Base-by-base conservation (phyloP, 2,797 vertebrate species). In the Taeniopygia guttata region DNA sequence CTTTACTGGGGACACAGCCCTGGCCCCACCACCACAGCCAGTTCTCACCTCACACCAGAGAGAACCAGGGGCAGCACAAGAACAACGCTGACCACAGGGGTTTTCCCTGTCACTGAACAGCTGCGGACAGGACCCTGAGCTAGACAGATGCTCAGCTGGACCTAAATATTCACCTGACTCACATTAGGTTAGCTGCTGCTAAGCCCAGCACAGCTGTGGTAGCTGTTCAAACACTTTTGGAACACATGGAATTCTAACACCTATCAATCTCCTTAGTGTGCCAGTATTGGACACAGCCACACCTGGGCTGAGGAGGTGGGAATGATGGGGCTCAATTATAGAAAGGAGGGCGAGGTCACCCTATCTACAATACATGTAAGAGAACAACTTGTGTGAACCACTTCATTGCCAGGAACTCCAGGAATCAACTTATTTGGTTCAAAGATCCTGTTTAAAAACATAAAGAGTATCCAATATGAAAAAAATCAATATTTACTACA, bases 11-110 rank as follows among this genome's bases (percentile, higher is more conserved):
- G 25, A 63, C 72, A 49, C 27, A 48, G 40, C 27, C 40, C 27
- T 62, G 30, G 6, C 4, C 40, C 30, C n/a, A 4, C 5, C 2
- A 17, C 0, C 56, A 52, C 49, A 52, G 45, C 34, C 16, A 5
- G 30, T 25, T 80, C 29, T 56, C 52, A 51, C 11, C 42, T 59
- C 49, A 25, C 26, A 38, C 11, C 62, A 42, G 8, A 29, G 52
- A 58, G 14, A 63, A 55, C 29, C 60, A 36, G 4, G 1, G 11
- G 13, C 27, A 75, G 25, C 1, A 5, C 43, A 75, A 52, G 42
- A 64, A 30, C 72, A 45, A 13, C 2, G 2, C 38, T 16, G 54
- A 56, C 13, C 55, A 75, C 29, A 21, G 21, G 4, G 32, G 14
- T 8, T 16, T 25, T 58, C 27, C 32, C 40, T 20, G 26, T 9